These are phyloP conservation scores for Leptodactylus fuscus DNA, from an alignment of 2,113 vertebrate species.

Conservation along the genomic window DNA sequence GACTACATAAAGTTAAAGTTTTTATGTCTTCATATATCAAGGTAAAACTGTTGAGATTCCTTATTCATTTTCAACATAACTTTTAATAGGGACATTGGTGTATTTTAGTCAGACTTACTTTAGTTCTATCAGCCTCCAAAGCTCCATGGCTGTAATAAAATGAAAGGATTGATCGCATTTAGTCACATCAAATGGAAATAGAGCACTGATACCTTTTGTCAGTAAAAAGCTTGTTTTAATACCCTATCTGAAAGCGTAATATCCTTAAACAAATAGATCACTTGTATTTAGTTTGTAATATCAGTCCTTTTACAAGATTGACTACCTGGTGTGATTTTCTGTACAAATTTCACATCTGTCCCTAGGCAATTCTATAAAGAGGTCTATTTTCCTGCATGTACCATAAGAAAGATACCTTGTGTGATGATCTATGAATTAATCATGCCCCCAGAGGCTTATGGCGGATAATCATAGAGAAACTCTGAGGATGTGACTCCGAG, in stretches of 20 bases:
- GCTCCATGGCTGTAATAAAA: conserved; percentile 63
- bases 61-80: conserved; percentile 69
- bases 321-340: conserved; percentile 73
- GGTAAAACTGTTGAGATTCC: conserved; percentile 67
- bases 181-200: conserved; percentile 68
- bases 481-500: conserved; percentile 57
- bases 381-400: conserved; percentile 70
- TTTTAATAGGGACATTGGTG: conserved; percentile 66
- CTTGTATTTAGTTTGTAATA: conserved; percentile 79
- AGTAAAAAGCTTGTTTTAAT: conserved; percentile 75
- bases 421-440: conserved; percentile 72
- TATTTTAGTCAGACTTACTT: conserved; percentile 61
- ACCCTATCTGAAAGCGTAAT: conserved; percentile 73
- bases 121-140: conserved; percentile 66
- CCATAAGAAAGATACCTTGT: conserved; percentile 68
- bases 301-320: conserved; percentile 76
- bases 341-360: conserved; percentile 74
- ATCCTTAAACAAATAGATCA: conserved; percentile 79
- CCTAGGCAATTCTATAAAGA: conserved; percentile 70
- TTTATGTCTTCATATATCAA: conserved; percentile 71
- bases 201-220: conserved; percentile 67
- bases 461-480: conserved; percentile 68
- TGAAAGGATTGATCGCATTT: conserved; percentile 62
- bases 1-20: conserved; percentile 69
- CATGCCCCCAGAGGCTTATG: conserved; percentile 65